Base-by-base conservation (phyloP, 2,113 vertebrate genomes). In the Tauraco erythrolophus region DNA sequence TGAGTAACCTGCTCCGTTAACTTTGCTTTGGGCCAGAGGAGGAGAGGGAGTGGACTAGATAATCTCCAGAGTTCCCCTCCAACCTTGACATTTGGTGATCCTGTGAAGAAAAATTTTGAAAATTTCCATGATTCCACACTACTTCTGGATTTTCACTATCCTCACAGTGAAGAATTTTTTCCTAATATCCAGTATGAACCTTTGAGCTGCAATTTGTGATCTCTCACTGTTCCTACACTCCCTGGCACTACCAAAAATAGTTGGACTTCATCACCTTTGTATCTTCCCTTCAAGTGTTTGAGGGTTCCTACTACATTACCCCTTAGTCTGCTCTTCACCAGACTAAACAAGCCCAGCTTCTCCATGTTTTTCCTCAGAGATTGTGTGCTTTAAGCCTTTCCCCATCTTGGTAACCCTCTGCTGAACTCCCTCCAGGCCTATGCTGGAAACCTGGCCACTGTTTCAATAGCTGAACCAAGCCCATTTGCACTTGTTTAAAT, bases 341-440 rank as follows among this genome's bases (percentile, higher is more conserved):
- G 31, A 45, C 4, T 7, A 57, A 74, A 22, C 5, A 71, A 82
- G 5, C 10, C 16, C 27, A 85, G 51, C 7, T 56, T 11, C 9
- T 58, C 60, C 23, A 45, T 0, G 0, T 21, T 5, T 62, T 19
- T 56, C 16, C 27, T 30, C 21, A 22, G 25, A 33, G 3, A 79
- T 1, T 9, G 74, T 3, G 17, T 54, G 28, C 50, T 58, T 10
- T 27, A 58, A 94, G 51, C 22, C 39, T 62, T 76, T 86, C 33
- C 18, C 3, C 9, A 51, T 21, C 24, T 65, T n/a, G 16, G 27
- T 16, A 72, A 53, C 9, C 22, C 19, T 37, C 25, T 54, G 23
- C 41, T 80, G 54, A 92, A 25, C 7, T 3, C 23, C 7, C 22
- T 75, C 30, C 48, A 56, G 30, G 6, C 24, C 35, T 33, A 70